These are phyloP conservation scores for Drosophila sulfurigaster DNA, from an alignment of 1,140 invertebrate species.

Conservation along the genomic window DNA sequence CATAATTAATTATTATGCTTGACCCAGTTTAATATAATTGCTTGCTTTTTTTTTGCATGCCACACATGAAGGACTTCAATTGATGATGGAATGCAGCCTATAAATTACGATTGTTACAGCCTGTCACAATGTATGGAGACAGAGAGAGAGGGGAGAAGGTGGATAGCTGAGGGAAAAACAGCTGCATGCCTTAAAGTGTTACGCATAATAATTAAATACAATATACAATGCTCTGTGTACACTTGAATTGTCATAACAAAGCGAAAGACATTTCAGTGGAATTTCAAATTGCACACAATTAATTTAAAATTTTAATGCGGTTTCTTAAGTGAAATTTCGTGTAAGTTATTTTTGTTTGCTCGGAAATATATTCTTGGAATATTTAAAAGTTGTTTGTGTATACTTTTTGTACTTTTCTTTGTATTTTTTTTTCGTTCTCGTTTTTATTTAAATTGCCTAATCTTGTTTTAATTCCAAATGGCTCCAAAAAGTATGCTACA, in stretches of 20 bases:
- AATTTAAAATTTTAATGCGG: conserved; percentile 14
- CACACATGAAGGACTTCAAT: not conserved
- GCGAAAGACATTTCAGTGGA: not conserved
- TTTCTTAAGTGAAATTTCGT: conserved; percentile 21
- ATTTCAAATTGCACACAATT: conserved; percentile 24
- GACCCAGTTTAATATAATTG: conserved; percentile 40
- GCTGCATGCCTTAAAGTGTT: not conserved
- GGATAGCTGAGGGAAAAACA: not conserved
- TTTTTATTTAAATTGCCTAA: conserved; percentile 4
- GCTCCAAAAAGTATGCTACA: conserved; percentile 12
- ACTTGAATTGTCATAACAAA: conserved; percentile 1
- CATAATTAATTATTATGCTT: conserved; percentile 36
- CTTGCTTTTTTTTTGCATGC: not conserved
- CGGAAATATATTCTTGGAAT: conserved; percentile 2
- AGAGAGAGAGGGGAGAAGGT: not conserved
- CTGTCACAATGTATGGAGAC: not conserved
- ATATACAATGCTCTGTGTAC: not conserved
- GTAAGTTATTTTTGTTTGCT: conserved; percentile 8
- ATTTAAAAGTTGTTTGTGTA: not conserved
- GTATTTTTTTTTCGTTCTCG: not conserved
- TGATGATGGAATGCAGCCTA: conserved; percentile 14
- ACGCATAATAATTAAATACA: conserved; percentile 15
- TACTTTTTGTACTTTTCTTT: not conserved
- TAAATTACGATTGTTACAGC: conserved; percentile 24
- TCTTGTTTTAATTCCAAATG: not conserved